These are phyloP conservation scores for Ornithorhynchus anatinus DNA, from an alignment of 2,113 vertebrate species.

Conservation along the genomic window DNA sequence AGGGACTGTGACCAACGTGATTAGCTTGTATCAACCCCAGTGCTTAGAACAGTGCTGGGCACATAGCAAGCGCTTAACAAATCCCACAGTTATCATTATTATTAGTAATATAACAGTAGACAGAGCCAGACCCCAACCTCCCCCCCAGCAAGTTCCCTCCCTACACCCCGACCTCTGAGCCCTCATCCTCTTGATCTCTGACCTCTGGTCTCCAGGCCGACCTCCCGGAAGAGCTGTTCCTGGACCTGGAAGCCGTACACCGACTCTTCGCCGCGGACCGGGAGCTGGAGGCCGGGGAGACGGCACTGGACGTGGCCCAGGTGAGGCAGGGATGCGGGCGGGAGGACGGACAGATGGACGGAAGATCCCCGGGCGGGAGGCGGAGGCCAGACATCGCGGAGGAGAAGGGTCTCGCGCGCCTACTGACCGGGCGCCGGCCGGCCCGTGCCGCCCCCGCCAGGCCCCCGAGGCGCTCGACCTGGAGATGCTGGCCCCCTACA, in stretches of 20 bases:
- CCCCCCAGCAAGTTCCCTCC: neutral
- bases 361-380: neutral
- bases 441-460: slow-evolving; percentile 26
- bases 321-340: slow-evolving; percentile 13
- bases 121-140: neutral
- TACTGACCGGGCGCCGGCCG: no score
- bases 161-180: no score
- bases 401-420: neutral
- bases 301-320: slow-evolving; percentile 26
- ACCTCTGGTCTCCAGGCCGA: slow-evolving; percentile 28
- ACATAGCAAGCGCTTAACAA: no score
- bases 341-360: neutral
- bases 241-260: slow-evolving; percentile 66
- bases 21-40: no score
- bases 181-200: neutral
- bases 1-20: no score
- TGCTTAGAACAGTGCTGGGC: no score
- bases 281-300: slow-evolving; percentile 28
- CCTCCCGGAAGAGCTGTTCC: slow-evolving; percentile 40
- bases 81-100: no score
- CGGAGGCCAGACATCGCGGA: neutral
- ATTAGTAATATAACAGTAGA: no score
- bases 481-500: slow-evolving; percentile 89
- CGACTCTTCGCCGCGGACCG: slow-evolving; percentile 65
- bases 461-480: slow-evolving; percentile 73